Conservation (phyloP, 2,797 vertebrate species). For the Salmo trutta region DNA sequence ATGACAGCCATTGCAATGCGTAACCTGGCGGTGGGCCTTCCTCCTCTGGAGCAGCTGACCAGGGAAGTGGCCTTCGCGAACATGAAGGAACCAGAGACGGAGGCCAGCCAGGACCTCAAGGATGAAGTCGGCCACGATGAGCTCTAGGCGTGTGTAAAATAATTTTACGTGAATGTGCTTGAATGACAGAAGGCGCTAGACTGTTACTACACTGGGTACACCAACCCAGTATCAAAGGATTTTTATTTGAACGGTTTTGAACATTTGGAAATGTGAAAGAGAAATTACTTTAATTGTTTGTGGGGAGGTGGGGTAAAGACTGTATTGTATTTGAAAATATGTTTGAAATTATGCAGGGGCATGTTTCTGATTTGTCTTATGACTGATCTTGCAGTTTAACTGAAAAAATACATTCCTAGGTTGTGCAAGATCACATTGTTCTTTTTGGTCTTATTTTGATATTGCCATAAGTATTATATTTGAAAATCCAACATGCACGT, state of each 20-base stretch:
- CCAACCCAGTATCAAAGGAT: too few relatives aligned
- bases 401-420: neutral
- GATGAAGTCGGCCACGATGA: constrained; percentile 23
- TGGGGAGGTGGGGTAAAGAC: neutral
- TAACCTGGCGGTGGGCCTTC: constrained; percentile 74
- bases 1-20: constrained; percentile 67
- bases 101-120: constrained; percentile 24
- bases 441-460: constrained; percentile 16
- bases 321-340: neutral
- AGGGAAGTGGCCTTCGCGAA: constrained; percentile 75
- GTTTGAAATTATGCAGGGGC: neutral
- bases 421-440: neutral
- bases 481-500: neutral
- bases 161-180: neutral
- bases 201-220: constrained; percentile 36
- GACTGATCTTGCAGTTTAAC: neutral
- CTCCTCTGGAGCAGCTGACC: constrained; percentile 72
- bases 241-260: too few relatives aligned
- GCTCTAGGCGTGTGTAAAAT: constrained; percentile 3
- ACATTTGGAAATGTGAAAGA: neutral
- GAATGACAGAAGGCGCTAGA: constrained; percentile 40
- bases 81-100: constrained; percentile 52
- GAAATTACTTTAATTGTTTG: neutral
- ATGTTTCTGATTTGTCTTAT: neutral
- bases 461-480: constrained; percentile 13